Evolutionary conservation across 2,797 vertebrate genomes (phyloP).

Genomic region (Mastacembelus armatus): DNA sequence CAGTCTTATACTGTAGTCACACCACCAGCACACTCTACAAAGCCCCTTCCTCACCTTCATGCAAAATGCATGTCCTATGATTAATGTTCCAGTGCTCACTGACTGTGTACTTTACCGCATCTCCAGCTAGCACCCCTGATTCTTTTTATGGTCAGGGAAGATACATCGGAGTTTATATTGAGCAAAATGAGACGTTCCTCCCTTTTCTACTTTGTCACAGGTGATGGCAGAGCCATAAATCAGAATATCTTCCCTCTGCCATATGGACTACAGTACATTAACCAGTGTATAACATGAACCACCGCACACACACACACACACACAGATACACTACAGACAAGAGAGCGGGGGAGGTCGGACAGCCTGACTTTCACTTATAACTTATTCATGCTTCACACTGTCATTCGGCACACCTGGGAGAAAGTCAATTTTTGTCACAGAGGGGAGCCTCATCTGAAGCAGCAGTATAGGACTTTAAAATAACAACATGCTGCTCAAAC

Average conservation of each 20-base stretch:
- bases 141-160: conserved; percentile 25
- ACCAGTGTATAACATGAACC: conserved; percentile 52
- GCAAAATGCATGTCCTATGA: conserved; percentile 69
- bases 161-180: conserved; percentile 27
- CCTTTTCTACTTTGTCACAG: conserved; percentile 24
- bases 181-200: conserved; percentile 37
- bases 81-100: conserved; percentile 43
- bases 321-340: conserved; percentile 34
- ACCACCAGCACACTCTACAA: conserved; percentile 8
- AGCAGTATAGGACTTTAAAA: conserved; percentile 52
- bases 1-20: conserved; percentile 33
- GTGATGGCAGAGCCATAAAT: conserved; percentile 63
- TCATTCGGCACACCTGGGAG: conserved; percentile 66
- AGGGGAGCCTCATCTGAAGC: conserved; percentile 42
- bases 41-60: conserved; percentile 54
- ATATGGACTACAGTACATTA: conserved; percentile 48
- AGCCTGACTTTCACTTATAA: conserved; percentile 70
- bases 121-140: neutral
- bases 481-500: conserved; percentile 51
- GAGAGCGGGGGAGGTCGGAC: conserved; percentile 39
- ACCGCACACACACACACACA: conserved; percentile 13
- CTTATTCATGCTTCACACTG: conserved; percentile 75
- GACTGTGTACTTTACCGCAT: conserved; percentile 19
- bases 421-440: conserved; percentile 60
- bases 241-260: conserved; percentile 43